Percentiles rank a stretch among this genome's conserved stretches.
These are phyloP conservation scores for Drosophila trapezifrons DNA, from an alignment of 1,140 invertebrate species.

Conservation along the genomic window DNA sequence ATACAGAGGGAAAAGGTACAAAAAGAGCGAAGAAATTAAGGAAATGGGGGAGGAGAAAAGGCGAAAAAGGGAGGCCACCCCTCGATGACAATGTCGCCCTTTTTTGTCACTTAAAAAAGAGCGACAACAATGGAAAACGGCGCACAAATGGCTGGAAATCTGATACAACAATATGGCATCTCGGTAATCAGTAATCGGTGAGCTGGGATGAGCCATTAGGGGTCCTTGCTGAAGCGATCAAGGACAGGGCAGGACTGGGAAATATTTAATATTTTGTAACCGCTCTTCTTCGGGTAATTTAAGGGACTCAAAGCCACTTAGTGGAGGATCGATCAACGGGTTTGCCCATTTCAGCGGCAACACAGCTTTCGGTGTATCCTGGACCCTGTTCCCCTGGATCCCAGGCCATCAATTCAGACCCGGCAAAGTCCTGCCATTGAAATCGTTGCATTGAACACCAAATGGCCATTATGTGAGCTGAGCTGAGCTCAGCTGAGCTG, in stretches of 20 bases:
- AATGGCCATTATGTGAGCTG: constrained; percentile 59
- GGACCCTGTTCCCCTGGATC: neutral
- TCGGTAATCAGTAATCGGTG: constrained; percentile 21
- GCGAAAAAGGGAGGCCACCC: too few relatives aligned
- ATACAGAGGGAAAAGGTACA: neutral
- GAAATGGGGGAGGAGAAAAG: neutral
- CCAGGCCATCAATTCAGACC: constrained; percentile 19
- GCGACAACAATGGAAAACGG: constrained; percentile 19
- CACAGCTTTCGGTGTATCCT: neutral
- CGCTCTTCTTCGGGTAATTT: neutral
- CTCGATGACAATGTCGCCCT: constrained; percentile 22
- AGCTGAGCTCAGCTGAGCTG: constrained; percentile 14
- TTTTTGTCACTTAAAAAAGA: constrained; percentile 1
- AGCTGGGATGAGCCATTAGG: neutral
- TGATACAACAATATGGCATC: constrained; percentile 7
- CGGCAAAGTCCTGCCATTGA: constrained; percentile 15
- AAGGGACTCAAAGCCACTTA: neutral
- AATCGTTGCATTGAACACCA: constrained; percentile 64
- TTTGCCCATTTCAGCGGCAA: constrained; percentile 3
- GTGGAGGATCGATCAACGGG: constrained; percentile 1
- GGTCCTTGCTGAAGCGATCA: too few relatives aligned
- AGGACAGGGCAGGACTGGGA: too few relatives aligned
- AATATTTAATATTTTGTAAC: neutral
- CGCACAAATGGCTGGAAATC: constrained; percentile 20
- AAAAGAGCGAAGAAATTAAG: neutral